Evolutionary conservation across 2,797 vertebrate species (phyloP).

Genomic region (Tokudaia muenninki): DNA sequence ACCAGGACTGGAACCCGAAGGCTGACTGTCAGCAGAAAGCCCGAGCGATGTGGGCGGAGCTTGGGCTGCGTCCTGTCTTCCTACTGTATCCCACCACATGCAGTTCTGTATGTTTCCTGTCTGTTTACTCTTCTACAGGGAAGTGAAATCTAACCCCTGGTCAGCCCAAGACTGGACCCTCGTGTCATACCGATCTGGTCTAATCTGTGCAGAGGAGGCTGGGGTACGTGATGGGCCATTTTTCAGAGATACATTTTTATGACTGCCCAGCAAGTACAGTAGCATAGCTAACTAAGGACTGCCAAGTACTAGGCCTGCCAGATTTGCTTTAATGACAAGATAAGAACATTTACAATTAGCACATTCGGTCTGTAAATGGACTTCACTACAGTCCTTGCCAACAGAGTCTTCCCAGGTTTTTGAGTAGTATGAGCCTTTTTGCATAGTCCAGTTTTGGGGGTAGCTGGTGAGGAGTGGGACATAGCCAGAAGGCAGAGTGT

Average conservation of each 20-base stretch:
- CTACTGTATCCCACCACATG: background rate
- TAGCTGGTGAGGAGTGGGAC: background rate
- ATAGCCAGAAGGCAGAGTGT: conserved; percentile 1
- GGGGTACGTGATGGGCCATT: conserved; percentile 47
- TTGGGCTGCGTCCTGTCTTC: background rate
- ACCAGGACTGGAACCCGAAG: background rate
- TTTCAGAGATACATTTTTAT: conserved; percentile 75
- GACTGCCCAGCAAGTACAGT: conserved; percentile 66
- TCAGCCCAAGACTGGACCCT: conserved; percentile 43
- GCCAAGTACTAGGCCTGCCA: conserved; percentile 73
- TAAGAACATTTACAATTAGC: conserved; percentile 80
- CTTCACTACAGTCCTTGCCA: background rate
- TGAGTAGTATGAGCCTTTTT: background rate
- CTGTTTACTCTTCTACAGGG: conserved; percentile 17
- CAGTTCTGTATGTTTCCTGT: background rate
- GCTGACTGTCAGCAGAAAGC: background rate
- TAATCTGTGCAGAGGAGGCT: conserved; percentile 68
- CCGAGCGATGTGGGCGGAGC: background rate
- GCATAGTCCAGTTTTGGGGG: background rate
- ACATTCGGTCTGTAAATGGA: conserved; percentile 58
- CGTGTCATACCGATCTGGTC: conserved; percentile 44
- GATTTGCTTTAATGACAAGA: conserved; percentile 78
- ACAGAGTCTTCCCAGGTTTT: background rate
- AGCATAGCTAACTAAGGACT: conserved; percentile 65
- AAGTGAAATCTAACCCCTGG: conserved; percentile 26